Conservation (phyloP, 2,797 vertebrate genomes). For the Euthynnus affinis region DNA sequence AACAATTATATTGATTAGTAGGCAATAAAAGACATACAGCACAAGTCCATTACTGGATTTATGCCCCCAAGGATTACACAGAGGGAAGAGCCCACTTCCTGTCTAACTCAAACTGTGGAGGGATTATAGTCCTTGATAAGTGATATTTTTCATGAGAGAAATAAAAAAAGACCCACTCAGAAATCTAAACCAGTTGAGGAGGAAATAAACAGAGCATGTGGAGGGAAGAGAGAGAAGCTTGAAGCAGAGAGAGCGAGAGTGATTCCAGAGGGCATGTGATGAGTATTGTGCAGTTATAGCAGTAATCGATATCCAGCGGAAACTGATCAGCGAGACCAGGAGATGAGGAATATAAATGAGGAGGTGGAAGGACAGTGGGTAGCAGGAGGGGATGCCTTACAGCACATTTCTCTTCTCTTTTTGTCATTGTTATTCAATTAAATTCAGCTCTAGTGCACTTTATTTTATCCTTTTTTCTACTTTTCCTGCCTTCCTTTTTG, state of each 20-base stretch:
- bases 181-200: constrained; percentile 40
- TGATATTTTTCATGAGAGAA: constrained; percentile 2
- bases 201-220: constrained; percentile 29
- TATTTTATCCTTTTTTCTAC: constrained; percentile 21
- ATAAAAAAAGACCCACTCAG: constrained; percentile 8
- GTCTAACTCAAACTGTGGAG: constrained; percentile 22
- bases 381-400: constrained; percentile 12
- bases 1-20: constrained; percentile 62
- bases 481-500: constrained; percentile 23
- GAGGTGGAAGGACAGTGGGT: constrained; percentile 27
- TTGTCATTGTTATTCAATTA: constrained; percentile 41
- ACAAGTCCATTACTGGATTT: constrained; percentile 50
- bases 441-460: constrained; percentile 15
- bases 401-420: constrained; percentile 22
- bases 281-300: constrained; percentile 67
- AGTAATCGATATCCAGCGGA: constrained; percentile 74
- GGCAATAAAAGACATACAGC: constrained; percentile 57
- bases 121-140: constrained; percentile 22
- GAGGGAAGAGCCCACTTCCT: constrained; percentile 33
- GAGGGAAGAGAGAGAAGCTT: constrained; percentile 21
- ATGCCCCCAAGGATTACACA: constrained; percentile 21
- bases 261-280: constrained; percentile 59
- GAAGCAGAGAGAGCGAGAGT: constrained; percentile 25
- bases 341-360: constrained; percentile 60
- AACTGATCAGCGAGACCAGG: constrained; percentile 73